Evolutionary conservation across 2,888 invertebrate species (phyloP), one percentile per base, ranked within the genome.

Genomic region (Liodrosophila aerea): DNA sequence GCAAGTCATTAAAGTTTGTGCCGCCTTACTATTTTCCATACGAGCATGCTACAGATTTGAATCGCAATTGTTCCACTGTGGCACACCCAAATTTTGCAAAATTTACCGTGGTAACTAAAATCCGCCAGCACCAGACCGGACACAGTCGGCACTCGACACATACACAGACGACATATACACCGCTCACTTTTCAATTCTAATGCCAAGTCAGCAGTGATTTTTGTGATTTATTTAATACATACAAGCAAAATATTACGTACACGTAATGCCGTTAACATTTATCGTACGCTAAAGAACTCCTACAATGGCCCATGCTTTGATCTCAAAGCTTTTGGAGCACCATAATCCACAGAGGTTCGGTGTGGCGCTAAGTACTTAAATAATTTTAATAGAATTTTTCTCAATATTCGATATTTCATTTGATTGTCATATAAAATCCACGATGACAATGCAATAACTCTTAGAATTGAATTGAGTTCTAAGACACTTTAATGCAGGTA

Each of bases 121-220:
- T 45, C 37, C 31, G 44, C 18, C 22, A 65, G 36, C 54, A 1
- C 27, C 11, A 45, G 34, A 47, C 63, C 58, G 61, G 57, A 59
- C 53, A 46, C 51, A 47, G 56, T 56, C 44, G 34, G 37, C 37
- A 29, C 30, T 43, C 22, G 5, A 22, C 22, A 22, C 2, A 22
- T 22, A 43, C 29, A 40, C 37, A 29, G 34, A 46, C 22, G 5
- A 22, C 22, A 22, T 4, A 22, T 22, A 43, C 29, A 51, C 74
- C 82, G 59, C 18, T 78, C 74, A 81, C 78, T 84, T 81, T 80
- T 73, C 18, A 61, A 66, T 78, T 84, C 62, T 84, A 60, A 66
- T 63, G 69, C 43, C 60, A 74, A 68, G 49, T 56, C 57, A 47
- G 47, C 45, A 47, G 47, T 43, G 12, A 50, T 51, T 54, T 50